A percentile compares a stretch with the other conserved stretches of the same genome.
These are phyloP conservation scores for Sphaeramia orbicularis DNA, from an alignment of 2,797 vertebrate species.

Conservation along the genomic window DNA sequence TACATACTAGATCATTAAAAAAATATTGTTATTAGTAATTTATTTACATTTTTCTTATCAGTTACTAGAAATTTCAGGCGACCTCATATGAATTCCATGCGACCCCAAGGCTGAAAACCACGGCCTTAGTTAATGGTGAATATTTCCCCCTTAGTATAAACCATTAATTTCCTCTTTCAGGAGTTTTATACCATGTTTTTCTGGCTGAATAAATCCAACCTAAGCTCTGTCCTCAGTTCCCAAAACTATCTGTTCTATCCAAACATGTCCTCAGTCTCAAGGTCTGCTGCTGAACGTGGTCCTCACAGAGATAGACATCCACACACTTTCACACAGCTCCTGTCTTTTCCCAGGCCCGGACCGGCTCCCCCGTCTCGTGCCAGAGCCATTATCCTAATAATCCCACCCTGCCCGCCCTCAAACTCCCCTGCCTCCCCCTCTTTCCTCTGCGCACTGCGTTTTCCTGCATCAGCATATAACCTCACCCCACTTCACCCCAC, in stretches of 20 bases:
- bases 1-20: no score
- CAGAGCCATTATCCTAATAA: conserved; percentile 67
- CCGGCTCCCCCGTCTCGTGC: conserved; percentile 11
- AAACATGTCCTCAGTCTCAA: background rate
- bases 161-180: no score
- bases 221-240: background rate
- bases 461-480: conserved; percentile 66
- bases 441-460: conserved; percentile 51
- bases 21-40: no score
- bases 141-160: no score
- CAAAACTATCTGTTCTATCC: background rate
- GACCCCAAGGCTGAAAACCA: no score
- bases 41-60: no score
- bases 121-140: no score
- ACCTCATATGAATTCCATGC: no score
- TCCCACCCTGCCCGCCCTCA: conserved; percentile 34
- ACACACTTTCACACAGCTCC: conserved; percentile 2
- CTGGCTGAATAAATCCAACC: no score
- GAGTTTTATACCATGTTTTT: no score
- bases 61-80: no score
- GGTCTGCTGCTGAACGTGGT: conserved; percentile 12
- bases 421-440: conserved; percentile 7
- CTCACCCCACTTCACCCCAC: no score
- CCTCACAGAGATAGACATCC: conserved; percentile 16
- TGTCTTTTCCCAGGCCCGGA: conserved; percentile 32